A percentile compares a stretch with the other conserved stretches of the same genome.
phyloP scores from a whole-genome alignment of 2,888 invertebrate species.

The Rhagophthalmus giganteus region DNA sequence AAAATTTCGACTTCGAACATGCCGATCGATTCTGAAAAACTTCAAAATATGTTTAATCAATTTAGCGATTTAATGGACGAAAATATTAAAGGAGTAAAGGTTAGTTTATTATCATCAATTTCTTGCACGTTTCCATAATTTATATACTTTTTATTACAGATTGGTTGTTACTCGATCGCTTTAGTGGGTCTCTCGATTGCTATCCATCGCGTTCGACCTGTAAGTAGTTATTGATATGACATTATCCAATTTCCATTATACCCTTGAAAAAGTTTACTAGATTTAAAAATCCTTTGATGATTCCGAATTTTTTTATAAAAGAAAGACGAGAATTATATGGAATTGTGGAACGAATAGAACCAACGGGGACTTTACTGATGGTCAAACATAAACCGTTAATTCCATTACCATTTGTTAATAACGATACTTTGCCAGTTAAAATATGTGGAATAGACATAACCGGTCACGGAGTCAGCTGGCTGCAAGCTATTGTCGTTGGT shows the following conservation, averaged over 20 bases:
- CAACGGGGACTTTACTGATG: constrained; percentile 51
- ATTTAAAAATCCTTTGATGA: constrained; percentile 51
- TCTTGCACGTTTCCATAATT: constrained; percentile 6
- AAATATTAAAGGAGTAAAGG: constrained; percentile 53
- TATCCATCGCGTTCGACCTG: constrained; percentile 59
- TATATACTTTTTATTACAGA: constrained; percentile 44
- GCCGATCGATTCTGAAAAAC: constrained; percentile 36
- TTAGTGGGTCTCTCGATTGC: constrained; percentile 57
- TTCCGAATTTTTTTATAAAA: constrained; percentile 52
- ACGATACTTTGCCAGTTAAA: constrained; percentile 57
- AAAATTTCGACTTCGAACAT: constrained; percentile 5
- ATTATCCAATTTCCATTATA: constrained; percentile 7
- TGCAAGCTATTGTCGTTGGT: constrained; percentile 53
- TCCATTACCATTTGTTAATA: constrained; percentile 40
- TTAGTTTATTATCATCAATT: constrained; percentile 33
- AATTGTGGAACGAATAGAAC: constrained; percentile 52
- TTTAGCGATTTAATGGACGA: constrained; percentile 49
- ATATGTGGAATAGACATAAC: constrained; percentile 58
- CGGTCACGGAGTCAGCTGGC: constrained; percentile 57
- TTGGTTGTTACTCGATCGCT: constrained; percentile 60
- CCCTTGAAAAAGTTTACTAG: constrained; percentile 50
- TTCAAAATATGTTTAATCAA: constrained; percentile 42
- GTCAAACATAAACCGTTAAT: constrained; percentile 54
- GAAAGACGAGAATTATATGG: constrained; percentile 51
- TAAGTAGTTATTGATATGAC: constrained; percentile 47